These are phyloP conservation scores for Gephyroberyx darwinii DNA, from an alignment of 2,797 vertebrate species.

Conservation along the genomic window DNA sequence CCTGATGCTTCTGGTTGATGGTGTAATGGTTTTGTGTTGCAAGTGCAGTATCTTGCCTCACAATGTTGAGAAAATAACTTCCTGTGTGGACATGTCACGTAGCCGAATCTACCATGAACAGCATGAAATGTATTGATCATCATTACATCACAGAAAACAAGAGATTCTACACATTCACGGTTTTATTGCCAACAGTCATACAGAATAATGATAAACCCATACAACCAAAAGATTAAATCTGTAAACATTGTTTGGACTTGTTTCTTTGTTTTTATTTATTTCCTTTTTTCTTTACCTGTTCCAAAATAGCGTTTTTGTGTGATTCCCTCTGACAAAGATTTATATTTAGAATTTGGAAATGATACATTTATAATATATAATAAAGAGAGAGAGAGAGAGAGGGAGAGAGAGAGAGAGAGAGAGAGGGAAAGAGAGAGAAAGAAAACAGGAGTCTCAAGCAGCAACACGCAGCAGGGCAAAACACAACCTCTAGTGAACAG, in stretches of 20 bases:
- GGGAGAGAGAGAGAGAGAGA: conserved; percentile 13
- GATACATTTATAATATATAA: conserved; percentile 78
- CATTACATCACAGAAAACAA: conserved; percentile 44
- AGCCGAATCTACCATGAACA: background rate
- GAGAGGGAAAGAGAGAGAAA: conserved; percentile 10
- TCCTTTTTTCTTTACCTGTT: conserved; percentile 62
- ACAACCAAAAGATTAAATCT: conserved; percentile 82
- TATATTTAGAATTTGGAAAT: conserved; percentile 76
- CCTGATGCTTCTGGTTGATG: conserved; percentile 5
- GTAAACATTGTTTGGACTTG: conserved; percentile 81
- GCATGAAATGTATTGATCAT: conserved; percentile 4
- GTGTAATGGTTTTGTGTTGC: background rate
- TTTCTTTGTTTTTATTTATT: conserved; percentile 40
- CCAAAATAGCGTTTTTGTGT: conserved; percentile 78
- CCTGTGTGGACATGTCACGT: too few species aligned
- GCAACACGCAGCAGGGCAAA: conserved; percentile 77
- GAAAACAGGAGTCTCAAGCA: conserved; percentile 71
- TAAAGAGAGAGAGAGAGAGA: conserved; percentile 59
- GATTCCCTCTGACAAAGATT: conserved; percentile 73
- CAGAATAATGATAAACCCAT: conserved; percentile 79
- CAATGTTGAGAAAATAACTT: background rate
- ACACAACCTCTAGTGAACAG: conserved; percentile 74
- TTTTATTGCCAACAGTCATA: conserved; percentile 87
- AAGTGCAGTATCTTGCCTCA: background rate
- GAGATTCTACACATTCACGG: conserved; percentile 71